Base-by-base conservation (phyloP, 30 jellyfish, hydroid and myxozoan species). In the Phacellophora camtschatica region DNA sequence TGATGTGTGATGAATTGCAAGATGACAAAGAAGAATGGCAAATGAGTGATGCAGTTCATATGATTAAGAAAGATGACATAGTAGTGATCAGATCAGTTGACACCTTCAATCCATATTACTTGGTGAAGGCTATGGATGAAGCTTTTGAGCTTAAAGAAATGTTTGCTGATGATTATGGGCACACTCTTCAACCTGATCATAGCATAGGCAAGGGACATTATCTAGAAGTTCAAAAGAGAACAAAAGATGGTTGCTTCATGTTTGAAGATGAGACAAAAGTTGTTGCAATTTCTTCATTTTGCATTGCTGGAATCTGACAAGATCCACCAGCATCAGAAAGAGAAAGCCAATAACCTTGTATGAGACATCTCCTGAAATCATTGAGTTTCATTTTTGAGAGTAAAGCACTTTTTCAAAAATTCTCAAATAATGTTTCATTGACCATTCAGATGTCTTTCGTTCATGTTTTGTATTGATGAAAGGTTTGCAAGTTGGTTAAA, bases 101-200 rank as follows among this genome's bases (percentile, higher is more conserved):
- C 73, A 20, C 73, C 73, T 58, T 58, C 48, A 58, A 58, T 58
- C 73, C 73, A 19, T 58, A 58, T 23, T 58, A 58, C 73, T 25
- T 58, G 73, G 73, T 58, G 73, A 58, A 58, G 73, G 73, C 73
- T 3, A 58, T 58, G 48, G 73, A 58, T 58, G 73, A 58, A 25
- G 73, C 73, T 58, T 58, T 18, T 65, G 63, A 9, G 34, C 49
- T 65, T 32, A 16, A 65, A 18, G 36, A 18, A 41, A 65, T 65
- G 73, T 58, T 19, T 58, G 73, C 73, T 4, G 73, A 58, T n/a
- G 41, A 58, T 58, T 58, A 58, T 58, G 73, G 73, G 48, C 73
- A 58, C 73, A 58, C 73, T 58, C 2, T 58, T 58, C 73, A 18
- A 25, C 45, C 73, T 58, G 6, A 25, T 58, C 43, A 58, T 58